phyloP scores from a whole-genome alignment of 2,113 vertebrate genomes.

The Opisthocomus hoazin region DNA sequence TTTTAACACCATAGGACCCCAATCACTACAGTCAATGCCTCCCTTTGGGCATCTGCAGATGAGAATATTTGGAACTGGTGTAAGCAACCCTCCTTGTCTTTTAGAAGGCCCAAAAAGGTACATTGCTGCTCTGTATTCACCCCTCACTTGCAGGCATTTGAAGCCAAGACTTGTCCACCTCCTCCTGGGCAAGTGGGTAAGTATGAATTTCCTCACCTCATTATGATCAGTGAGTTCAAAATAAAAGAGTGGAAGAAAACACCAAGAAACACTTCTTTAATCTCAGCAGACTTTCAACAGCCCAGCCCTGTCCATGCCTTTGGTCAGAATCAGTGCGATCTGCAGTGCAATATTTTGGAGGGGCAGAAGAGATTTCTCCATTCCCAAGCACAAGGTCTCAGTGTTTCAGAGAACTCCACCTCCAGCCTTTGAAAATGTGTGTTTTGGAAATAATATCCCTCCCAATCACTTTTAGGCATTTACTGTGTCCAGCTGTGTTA shows the following conservation, averaged over 20 bases:
- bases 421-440: neutral
- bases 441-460: constrained; percentile 22
- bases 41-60: neutral
- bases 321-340: neutral
- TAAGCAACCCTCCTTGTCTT: neutral
- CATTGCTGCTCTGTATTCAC: neutral
- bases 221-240: neutral
- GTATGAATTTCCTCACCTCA: neutral
- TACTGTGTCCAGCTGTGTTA: neutral
- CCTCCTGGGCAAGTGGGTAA: neutral
- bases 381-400: neutral
- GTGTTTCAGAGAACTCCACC: neutral
- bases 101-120: neutral
- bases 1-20: neutral
- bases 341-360: neutral
- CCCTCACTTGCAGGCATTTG: neutral
- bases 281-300: neutral
- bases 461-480: neutral
- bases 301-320: neutral
- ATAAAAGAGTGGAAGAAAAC: neutral
- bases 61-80: neutral
- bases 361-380: neutral
- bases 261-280: neutral
- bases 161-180: neutral
- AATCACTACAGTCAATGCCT: neutral